These are phyloP conservation scores for Cirrhinus molitorella DNA, from an alignment of 2,797 vertebrate genomes.

Conservation along the genomic window DNA sequence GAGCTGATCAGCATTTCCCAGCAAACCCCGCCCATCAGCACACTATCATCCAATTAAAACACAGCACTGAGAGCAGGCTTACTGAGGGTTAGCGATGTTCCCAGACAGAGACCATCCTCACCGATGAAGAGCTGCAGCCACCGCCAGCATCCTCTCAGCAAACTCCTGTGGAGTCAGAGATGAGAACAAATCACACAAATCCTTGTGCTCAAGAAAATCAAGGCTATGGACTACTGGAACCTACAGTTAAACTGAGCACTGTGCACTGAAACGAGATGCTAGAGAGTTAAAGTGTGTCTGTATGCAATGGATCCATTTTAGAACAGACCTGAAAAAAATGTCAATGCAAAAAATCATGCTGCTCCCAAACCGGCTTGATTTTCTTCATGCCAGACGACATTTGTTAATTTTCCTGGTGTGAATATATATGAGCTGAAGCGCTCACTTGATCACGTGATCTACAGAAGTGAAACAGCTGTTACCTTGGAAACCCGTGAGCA, in stretches of 20 bases:
- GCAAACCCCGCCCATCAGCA: conserved; percentile 32
- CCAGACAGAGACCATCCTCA: conserved; percentile 60
- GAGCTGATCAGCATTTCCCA: neutral
- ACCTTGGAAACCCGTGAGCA: conserved; percentile 67
- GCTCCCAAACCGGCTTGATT: neutral
- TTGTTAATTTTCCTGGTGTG: neutral
- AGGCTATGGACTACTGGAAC: too few species aligned
- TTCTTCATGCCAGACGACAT: conserved; percentile 33
- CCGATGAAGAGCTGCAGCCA: conserved; percentile 51
- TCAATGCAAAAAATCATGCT: conserved; percentile 42
- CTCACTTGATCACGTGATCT: conserved; percentile 54
- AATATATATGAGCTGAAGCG: conserved; percentile 37
- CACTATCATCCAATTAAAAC: conserved; percentile 40
- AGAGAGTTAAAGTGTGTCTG: too few species aligned
- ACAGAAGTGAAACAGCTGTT: conserved; percentile 65
- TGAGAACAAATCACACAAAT: neutral
- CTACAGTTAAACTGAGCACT: too few species aligned
- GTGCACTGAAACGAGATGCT: too few species aligned
- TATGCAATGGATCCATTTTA: neutral
- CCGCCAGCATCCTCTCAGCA: neutral
- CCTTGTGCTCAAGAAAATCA: too few species aligned
- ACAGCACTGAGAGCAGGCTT: conserved; percentile 41
- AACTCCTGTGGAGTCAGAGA: neutral
- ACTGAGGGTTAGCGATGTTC: conserved; percentile 66
- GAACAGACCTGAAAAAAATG: conserved; percentile 63